Base-by-base conservation (phyloP, 2,797 vertebrate genomes). In the Microcaecilia unicolor region DNA sequence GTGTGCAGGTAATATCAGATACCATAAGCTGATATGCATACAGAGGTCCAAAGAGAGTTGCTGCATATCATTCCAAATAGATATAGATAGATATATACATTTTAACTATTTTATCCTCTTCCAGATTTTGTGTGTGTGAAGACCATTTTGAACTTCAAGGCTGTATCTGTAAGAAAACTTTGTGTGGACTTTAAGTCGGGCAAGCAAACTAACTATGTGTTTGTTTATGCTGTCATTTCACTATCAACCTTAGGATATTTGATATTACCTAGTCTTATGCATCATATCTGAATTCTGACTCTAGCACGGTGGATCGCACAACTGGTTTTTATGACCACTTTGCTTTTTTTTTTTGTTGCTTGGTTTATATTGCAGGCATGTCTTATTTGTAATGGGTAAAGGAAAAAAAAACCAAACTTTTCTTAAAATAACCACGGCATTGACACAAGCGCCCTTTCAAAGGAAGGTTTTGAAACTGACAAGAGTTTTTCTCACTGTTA, bases 401-500 rank as follows among this genome's bases (percentile, higher is more conserved):
- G 55, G 32, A n/a, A n/a, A n/a, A n/a, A n/a, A n/a, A n/a, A n/a
- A n/a, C n/a, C n/a, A n/a, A n/a, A n/a, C 50, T 61, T 51, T 64
- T 75, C n/a, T 63, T 74, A 65, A 69, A 59, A 57, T 74, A 75
- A 65, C 68, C 78, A 81, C 75, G 51, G 42, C 62, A 74, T 74
- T 76, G 59, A 69, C 76, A 78, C 79, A 35, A n/a, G 25, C 45
- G 71, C 67, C n/a, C 60, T 68, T 70, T 73, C 72, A 61, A 64
- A 56, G 63, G 75, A 74, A 67, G 39, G 45, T 46, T 72, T 77
- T 64, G 55, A 63, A 66, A 72, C 65, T 69, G 66, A 71, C 61
- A 79, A 77, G 61, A 77, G 73, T 60, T 70, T 76, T 74, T 59
- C 47, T 69, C 67, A 75, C 70, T 19, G 45, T 51, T 34, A 36